A percentile compares a stretch with the other conserved stretches of the same genome.
Conservation (phyloP, 2,113 vertebrate genomes). For the human region GRCh38 chr17:8518501-8519000, state of each 20-base stretch:
- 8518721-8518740: slow-evolving; percentile 99
- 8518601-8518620: rapidly evolving
- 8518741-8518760: slow-evolving; percentile 98
- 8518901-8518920: slow-evolving; percentile 99
- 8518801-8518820: not conserved
- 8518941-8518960: slow-evolving; percentile 93
- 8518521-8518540: not conserved
- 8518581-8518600: not conserved
- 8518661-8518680: slow-evolving; percentile 99
- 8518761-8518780: slow-evolving; percentile 97
- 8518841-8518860: not conserved
- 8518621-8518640: slow-evolving; percentile 94
- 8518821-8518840: not conserved
- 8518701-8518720: slow-evolving; percentile 97
- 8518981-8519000: not conserved
- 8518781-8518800: slow-evolving; percentile 92
- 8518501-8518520: not conserved
- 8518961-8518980: not conserved
- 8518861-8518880: slow-evolving; percentile 79
- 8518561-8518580: not conserved
- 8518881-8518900: slow-evolving; percentile 98
- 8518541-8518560: too few relatives aligned
- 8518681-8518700: slow-evolving; percentile 97
- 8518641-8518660: slow-evolving; percentile 95
- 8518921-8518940: slow-evolving; percentile 98